Base-by-base conservation (phyloP, 2,888 invertebrate species). In the Germaria angustata region DNA sequence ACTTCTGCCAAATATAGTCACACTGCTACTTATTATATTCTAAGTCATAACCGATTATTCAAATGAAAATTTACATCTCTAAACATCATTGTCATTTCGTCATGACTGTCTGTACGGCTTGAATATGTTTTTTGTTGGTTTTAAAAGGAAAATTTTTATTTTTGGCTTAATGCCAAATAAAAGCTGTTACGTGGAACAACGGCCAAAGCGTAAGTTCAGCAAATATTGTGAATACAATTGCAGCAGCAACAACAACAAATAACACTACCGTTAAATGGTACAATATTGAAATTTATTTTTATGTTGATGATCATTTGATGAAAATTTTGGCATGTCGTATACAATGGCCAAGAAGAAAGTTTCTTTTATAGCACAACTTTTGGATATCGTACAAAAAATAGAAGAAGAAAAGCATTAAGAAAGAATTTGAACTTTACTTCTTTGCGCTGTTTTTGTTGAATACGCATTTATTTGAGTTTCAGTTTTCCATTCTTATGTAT, bases 241-340 rank as follows among this genome's bases (percentile, higher is more conserved):
- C 28, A 20, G 49, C 49, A 59, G 46, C 61, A 51, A 61, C 76
- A 39, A 41, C 71, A 79, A 65, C 79, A 84, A 79, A 75, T 75
- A 71, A 57, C 71, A 78, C 72, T 77, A 88, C 89, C 89, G 90
- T 89, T 90, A 89, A 90, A 87, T 88, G 86, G 86, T 88, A 87
- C 89, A 88, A 88, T 88, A 89, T 89, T 88, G 88, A 88, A 88
- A 89, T 90, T 89, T 88, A 87, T 87, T 88, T 87, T 86, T 86
- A 86, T 86, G 87, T 86, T 86, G 86, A 85, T 85, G 81, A 84
- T 84, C 84, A 86, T 86, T 85, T 85, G 85, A 85, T 85, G 85
- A 84, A 84, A 81, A 84, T 85, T 86, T 85, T 85, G 84, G 81
- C 82, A 81, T 79, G 71, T 72, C 81, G 78, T 83, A 81, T 82